Conservation (phyloP, 2,888 invertebrate genomes). For the Belgica antarctica region DNA sequence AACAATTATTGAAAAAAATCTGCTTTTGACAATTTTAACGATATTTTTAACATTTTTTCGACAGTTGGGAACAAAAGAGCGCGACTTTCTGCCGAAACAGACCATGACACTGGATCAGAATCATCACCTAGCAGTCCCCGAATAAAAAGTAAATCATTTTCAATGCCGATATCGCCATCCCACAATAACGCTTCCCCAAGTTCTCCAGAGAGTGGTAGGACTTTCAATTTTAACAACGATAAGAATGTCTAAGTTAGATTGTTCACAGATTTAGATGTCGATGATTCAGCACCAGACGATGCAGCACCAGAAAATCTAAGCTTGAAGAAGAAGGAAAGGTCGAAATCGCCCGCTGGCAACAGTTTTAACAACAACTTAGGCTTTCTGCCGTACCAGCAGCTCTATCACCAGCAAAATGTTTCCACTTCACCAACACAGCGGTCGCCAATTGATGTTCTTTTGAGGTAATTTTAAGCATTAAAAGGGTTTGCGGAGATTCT, state of each 20-base stretch:
- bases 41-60: background rate
- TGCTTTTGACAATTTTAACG: constrained; percentile 43
- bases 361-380: constrained; percentile 51
- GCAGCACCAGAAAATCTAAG: constrained; percentile 79
- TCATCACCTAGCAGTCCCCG: constrained; percentile 54
- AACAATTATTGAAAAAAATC: background rate
- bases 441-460: constrained; percentile 82
- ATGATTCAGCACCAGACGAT: constrained; percentile 55
- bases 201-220: constrained; percentile 55
- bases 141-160: constrained; percentile 48
- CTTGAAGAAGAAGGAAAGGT: constrained; percentile 66
- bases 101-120: constrained; percentile 55
- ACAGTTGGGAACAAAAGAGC: constrained; percentile 53
- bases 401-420: constrained; percentile 49
- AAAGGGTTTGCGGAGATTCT: background rate
- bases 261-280: constrained; percentile 56
- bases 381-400: constrained; percentile 56
- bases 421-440: constrained; percentile 56
- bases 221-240: no score
- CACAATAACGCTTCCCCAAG: constrained; percentile 54
- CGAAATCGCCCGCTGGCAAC: constrained; percentile 52
- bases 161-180: constrained; percentile 52
- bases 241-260: no score
- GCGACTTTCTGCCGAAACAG: constrained; percentile 54
- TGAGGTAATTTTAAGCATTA: constrained; percentile 51